A percentile compares a stretch with the other conserved stretches of the same genome.
These are phyloP conservation scores for Trichogramma pretiosum DNA, from an alignment of 1,140 invertebrate species.

Conservation along the genomic window DNA sequence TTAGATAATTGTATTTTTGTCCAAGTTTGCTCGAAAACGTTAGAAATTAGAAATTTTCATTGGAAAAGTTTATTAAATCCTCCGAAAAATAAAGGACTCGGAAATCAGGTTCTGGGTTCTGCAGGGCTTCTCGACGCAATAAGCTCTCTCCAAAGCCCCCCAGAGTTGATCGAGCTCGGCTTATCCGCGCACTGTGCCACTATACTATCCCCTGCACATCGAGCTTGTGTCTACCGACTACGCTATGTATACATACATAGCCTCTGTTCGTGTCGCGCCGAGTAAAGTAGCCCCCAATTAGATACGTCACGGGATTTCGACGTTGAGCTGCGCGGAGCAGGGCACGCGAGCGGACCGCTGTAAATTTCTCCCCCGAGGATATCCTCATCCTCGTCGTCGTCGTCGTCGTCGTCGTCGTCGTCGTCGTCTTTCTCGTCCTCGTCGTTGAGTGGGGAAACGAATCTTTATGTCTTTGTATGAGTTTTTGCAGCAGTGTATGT, in stretches of 20 bases:
- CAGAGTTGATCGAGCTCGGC: conserved; percentile 34
- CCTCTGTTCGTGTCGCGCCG: not conserved
- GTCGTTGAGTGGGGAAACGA: not conserved
- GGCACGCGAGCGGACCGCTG: too few species aligned
- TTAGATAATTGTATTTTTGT: too few species aligned
- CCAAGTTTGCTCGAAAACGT: too few species aligned
- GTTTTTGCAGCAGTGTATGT: not conserved
- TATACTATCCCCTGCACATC: conserved; percentile 28
- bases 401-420: too few species aligned
- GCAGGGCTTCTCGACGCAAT: too few species aligned
- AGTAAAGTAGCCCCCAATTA: conserved; percentile 41
- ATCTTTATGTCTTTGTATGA: not conserved
- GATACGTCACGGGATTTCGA: conserved; percentile 43
- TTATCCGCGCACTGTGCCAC: conserved; percentile 32
- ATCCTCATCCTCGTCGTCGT: too few species aligned
- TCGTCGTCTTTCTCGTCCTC: too few species aligned
- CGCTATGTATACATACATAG: not conserved
- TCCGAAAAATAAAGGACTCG: conserved; percentile 28
- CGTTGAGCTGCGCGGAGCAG: conserved; percentile 29
- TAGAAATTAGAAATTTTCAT: too few species aligned
- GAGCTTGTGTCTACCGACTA: conserved; percentile 26
- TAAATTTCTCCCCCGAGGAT: conserved; percentile 24
- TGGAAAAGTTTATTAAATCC: too few species aligned
- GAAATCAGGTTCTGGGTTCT: too few species aligned
- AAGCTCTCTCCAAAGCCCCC: conserved; percentile 31